Evolutionary conservation across 2,888 invertebrate genomes (phyloP).

Genomic region (Hydraecia micacea): DNA sequence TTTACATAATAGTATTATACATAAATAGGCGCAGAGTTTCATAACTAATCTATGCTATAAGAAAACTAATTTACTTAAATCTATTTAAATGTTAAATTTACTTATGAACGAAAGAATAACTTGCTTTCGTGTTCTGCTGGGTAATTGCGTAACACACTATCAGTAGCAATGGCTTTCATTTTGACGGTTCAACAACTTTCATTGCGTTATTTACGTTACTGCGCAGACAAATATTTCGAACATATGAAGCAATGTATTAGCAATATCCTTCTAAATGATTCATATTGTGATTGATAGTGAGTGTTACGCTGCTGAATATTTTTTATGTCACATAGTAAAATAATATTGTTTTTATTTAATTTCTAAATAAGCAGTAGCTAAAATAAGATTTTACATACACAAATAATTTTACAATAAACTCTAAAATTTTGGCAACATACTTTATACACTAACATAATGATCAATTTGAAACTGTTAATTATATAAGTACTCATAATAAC

Average conservation of each 20-base stretch:
- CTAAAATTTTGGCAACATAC: constrained; percentile 24
- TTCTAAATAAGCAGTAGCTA: neutral
- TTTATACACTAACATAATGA: neutral
- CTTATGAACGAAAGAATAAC: neutral
- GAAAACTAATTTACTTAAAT: constrained; percentile 8
- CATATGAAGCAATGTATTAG: neutral
- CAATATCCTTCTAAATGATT: neutral
- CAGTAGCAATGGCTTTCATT: too few relatives aligned
- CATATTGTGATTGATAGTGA: neutral
- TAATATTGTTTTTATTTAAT: neutral
- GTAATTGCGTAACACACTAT: too few relatives aligned
- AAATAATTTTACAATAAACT: constrained; percentile 20
- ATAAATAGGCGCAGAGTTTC: constrained; percentile 17
- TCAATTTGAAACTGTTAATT: neutral
- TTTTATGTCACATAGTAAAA: neutral
- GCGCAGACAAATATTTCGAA: neutral
- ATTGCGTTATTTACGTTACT: too few relatives aligned
- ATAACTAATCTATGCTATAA: constrained; percentile 10
- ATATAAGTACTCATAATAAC: neutral
- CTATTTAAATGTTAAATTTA: neutral
- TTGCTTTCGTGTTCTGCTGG: neutral
- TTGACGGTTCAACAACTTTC: too few relatives aligned
- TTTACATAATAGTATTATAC: constrained; percentile 9
- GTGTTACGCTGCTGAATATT: neutral
- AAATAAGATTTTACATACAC: neutral